Base-by-base conservation (phyloP, 2,113 vertebrate genomes). In the Xiphias gladius region DNA sequence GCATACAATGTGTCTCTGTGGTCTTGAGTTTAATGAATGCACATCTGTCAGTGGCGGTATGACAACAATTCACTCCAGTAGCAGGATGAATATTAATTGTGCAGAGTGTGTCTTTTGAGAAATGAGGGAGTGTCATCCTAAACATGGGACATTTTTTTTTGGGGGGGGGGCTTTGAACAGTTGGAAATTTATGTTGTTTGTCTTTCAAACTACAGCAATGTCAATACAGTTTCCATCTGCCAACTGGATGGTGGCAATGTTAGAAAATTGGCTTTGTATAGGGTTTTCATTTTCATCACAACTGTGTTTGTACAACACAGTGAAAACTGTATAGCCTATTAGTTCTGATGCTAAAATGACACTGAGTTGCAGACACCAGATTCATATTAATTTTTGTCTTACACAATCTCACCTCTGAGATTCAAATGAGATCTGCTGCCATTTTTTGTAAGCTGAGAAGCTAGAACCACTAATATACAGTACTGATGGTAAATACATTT, bases 21-120 rank as follows among this genome's bases (percentile, higher is more conserved):
- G 78, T 80, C 74, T 78, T 68, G 20, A 52, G 69, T 89, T 85
- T 84, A 84, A 93, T 89, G 67, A 85, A 91, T 83, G 76, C 91
- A 82, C 90, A 89, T 87, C 87, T 92, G 87, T 86, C 76, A 75
- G 68, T 3, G 55, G 65, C 39, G 58, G 54, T 71, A 67, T 74
- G 82, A 90, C 79, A 91, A 90, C 77, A 89, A 85, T 26, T 61
- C 54, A 50, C 73, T 71, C 46, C 55, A 5, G 69, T 32, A 26
- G 55, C 22, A 54, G 20, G 64, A 71, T 84, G 68, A 88, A 86
- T 88, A 90, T 88, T 87, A 61, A 89, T 84, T 81, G 70, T 48
- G 37, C 17, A 41, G 61, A 50, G 76, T 82, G 41, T 58, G 61
- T 71, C 78, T 63, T 74, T 48, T 6, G 41, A 82, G 75, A 85